phyloP scores from a whole-genome alignment of 2,113 vertebrate genomes.

The Poeciliopsis occidentalis region DNA sequence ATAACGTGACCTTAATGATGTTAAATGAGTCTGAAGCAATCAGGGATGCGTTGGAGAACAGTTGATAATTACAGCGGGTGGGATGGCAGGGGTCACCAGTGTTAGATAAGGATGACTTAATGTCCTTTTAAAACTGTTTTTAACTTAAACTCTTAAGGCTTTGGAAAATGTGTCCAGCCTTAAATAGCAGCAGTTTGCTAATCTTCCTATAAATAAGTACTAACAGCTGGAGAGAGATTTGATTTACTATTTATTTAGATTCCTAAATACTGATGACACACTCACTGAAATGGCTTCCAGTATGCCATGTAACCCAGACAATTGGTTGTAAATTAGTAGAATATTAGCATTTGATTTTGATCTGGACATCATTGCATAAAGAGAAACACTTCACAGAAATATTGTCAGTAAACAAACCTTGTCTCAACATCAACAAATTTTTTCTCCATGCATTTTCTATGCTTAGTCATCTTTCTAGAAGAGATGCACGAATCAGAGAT shows the following conservation, averaged over 20 bases:
- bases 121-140: not conserved
- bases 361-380: not conserved
- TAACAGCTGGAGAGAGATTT: not conserved
- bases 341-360: not conserved
- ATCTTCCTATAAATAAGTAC: not conserved
- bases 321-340: not conserved
- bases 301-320: not conserved
- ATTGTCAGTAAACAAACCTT: not conserved
- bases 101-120: constrained; percentile 9
- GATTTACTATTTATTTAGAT: not conserved
- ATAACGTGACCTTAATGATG: constrained; percentile 21
- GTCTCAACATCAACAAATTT: not conserved
- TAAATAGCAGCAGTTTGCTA: constrained; percentile 2
- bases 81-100: constrained; percentile 6
- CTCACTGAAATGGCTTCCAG: not conserved
- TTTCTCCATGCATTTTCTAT: not conserved
- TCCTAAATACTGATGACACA: not conserved
- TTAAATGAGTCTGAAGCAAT: constrained; percentile 27
- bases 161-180: not conserved
- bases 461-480: not conserved
- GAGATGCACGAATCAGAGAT: not conserved
- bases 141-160: constrained; percentile 12
- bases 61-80: constrained; percentile 9
- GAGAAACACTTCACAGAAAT: not conserved
- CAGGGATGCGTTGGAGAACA: not conserved